Evolutionary conservation across 2,888 invertebrate genomes (phyloP).

Genomic region (Ormyrus nitidulus): DNA sequence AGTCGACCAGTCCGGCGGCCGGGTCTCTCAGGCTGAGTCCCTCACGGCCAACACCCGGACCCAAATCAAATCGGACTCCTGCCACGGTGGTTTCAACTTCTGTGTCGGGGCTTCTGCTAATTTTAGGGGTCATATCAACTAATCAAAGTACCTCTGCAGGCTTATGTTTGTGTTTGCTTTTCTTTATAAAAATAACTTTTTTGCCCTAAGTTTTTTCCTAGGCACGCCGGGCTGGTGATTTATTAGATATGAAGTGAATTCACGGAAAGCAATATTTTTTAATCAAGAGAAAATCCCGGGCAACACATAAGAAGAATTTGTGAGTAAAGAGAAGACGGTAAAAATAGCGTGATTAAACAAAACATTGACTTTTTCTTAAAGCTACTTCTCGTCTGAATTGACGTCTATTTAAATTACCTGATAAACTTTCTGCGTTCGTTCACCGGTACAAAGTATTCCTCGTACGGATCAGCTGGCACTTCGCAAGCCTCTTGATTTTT

Average conservation of each 20-base stretch:
- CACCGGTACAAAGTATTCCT: constrained; percentile 90
- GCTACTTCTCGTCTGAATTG: not conserved
- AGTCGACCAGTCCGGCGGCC: constrained; percentile 78
- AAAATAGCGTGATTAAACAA: constrained; percentile 26
- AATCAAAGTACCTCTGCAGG: constrained; percentile 59
- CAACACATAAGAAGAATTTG: constrained; percentile 17
- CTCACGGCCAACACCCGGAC: constrained; percentile 76
- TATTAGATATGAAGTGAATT: constrained; percentile 53
- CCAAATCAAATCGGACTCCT: constrained; percentile 75
- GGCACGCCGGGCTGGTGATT: constrained; percentile 61
- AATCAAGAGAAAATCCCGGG: constrained; percentile 43
- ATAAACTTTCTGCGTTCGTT: constrained; percentile 91
- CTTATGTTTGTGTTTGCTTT: not conserved
- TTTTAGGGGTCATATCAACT: constrained; percentile 56
- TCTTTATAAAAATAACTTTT: constrained; percentile 12
- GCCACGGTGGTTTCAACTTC: constrained; percentile 75
- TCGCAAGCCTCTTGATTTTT: constrained; percentile 74
- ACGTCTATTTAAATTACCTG: constrained; percentile 78
- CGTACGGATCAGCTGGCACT: constrained; percentile 83
- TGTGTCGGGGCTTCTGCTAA: constrained; percentile 73
- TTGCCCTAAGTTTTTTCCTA: constrained; percentile 18
- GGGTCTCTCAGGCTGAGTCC: constrained; percentile 78
- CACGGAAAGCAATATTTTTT: constrained; percentile 44
- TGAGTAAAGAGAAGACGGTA: constrained; percentile 19
- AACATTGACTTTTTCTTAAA: constrained; percentile 1